Percentiles rank a stretch among this genome's conserved stretches.
Evolutionary conservation across 2,113 vertebrate species (phyloP).

Genomic region (Ceyx margarethae): DNA sequence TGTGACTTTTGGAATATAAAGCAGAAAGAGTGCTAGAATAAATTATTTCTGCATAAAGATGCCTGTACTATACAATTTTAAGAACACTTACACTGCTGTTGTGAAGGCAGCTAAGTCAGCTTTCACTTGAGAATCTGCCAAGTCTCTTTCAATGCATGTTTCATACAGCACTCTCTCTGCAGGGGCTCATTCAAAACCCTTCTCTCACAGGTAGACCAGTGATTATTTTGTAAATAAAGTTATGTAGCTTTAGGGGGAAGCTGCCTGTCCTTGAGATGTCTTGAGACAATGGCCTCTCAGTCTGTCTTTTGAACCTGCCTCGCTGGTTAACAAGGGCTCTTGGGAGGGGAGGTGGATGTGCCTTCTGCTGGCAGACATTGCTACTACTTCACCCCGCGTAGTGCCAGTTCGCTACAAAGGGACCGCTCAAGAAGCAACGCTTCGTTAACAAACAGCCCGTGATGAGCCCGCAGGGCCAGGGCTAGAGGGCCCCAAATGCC

Average conservation of each 20-base stretch:
- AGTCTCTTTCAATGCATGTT: neutral
- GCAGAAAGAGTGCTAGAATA: neutral
- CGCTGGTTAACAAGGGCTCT: neutral
- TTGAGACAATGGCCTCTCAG: neutral
- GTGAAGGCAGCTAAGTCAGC: neutral
- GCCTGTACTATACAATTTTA: neutral
- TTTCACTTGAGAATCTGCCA: neutral
- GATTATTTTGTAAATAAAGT: neutral
- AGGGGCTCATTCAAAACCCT: neutral
- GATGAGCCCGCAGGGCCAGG: neutral
- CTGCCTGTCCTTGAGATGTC: neutral
- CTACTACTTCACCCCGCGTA: neutral
- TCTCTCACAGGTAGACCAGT: neutral
- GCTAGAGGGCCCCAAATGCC: neutral
- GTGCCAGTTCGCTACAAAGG: rapidly evolving
- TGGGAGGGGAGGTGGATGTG: rapidly evolving
- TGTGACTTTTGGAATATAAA: neutral
- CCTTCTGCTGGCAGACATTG: neutral
- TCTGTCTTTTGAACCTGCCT: neutral
- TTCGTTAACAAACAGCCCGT: rapidly evolving
- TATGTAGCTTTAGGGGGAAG: neutral
- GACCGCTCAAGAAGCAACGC: neutral
- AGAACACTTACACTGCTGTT: neutral
- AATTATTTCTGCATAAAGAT: neutral
- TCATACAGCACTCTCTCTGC: neutral